phyloP scores from a whole-genome alignment of 2,888 invertebrate genomes.

The Acanthosepion lycidas region DNA sequence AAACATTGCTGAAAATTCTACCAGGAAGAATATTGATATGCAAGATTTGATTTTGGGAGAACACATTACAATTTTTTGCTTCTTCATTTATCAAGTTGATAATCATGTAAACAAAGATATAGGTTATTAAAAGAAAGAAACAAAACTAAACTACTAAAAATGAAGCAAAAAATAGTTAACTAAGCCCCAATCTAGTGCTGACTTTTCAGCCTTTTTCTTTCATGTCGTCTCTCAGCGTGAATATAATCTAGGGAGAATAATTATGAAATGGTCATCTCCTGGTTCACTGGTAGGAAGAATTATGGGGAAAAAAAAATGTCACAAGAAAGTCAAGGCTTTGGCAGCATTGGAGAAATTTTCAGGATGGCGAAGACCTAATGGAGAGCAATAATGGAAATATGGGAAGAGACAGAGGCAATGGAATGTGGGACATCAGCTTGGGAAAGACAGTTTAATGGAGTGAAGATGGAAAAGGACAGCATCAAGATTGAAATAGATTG shows the following conservation, averaged over 20 bases:
- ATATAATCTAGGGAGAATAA: neutral
- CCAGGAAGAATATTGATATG: too few species aligned
- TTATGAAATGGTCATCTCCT: neutral
- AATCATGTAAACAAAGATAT: too few species aligned
- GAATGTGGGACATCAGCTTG: neutral
- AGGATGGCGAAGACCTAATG: neutral
- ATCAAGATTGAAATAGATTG: neutral
- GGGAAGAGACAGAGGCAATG: conserved; percentile 33
- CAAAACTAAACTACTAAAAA: neutral
- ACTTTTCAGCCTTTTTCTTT: neutral
- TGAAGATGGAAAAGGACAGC: neutral
- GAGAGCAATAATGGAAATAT: neutral
- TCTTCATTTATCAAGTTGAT: too few species aligned
- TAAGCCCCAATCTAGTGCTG: neutral
- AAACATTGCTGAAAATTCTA: too few species aligned
- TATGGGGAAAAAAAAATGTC: neutral
- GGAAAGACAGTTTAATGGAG: neutral
- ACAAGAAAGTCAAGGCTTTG: neutral
- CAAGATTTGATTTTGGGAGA: too few species aligned
- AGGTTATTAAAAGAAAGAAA: neutral
- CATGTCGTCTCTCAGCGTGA: too few species aligned
- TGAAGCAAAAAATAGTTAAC: neutral
- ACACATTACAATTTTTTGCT: too few species aligned
- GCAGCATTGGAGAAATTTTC: neutral
- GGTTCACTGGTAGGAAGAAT: neutral